Conservation (phyloP, 23 tunicate species). For the Ciona savignyi region DNA sequence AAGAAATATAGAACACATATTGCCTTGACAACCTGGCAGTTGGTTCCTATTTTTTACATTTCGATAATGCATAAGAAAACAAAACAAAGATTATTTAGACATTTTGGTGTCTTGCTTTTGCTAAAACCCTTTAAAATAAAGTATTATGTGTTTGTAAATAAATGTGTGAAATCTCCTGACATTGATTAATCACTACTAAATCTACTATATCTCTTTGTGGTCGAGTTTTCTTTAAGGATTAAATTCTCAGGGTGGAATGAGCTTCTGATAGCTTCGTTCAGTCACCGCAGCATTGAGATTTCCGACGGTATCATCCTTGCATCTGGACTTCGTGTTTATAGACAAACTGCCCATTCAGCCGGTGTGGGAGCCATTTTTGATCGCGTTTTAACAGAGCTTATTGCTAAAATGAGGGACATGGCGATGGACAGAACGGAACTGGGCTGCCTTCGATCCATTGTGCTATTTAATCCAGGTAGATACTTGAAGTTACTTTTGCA, state of each 20-base stretch:
- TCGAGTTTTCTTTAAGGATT: neutral
- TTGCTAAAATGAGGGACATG: conserved; percentile 94
- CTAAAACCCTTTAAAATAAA: no score
- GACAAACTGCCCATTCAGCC: conserved; percentile 73
- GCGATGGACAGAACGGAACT: conserved; percentile 89
- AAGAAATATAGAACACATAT: no score
- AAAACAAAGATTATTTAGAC: no score
- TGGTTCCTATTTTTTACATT: no score
- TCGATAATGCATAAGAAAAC: no score
- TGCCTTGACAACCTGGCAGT: no score
- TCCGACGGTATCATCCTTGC: conserved; percentile 61
- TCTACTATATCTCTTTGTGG: no score
- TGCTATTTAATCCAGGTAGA: conserved; percentile 94
- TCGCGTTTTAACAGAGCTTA: conserved; percentile 83
- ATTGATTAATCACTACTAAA: no score
- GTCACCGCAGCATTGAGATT: conserved; percentile 77
- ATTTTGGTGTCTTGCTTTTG: no score
- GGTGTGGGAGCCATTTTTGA: conserved; percentile 89
- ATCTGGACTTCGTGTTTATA: conserved; percentile 62
- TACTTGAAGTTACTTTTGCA: no score
- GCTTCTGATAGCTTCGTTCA: conserved; percentile 81
- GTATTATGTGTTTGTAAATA: no score
- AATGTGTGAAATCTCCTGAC: no score
- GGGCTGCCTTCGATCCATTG: conserved; percentile 87
- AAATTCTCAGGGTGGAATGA: conserved; percentile 96